Base-by-base conservation (phyloP, 2,888 invertebrate species). In the Pachydiplax longipennis region DNA sequence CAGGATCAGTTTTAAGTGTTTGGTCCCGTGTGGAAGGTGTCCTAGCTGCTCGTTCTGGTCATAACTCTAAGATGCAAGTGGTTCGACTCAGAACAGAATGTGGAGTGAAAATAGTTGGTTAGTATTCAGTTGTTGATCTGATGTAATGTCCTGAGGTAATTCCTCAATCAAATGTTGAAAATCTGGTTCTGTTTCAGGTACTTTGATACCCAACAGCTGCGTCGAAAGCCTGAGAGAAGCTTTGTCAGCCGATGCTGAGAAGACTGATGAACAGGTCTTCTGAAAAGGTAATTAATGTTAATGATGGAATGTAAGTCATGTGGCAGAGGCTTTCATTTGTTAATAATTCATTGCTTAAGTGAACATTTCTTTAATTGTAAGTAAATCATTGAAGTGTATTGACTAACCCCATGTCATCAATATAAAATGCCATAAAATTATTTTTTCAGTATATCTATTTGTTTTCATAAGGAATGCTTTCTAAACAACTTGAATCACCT, bases 1-100 rank as follows among this genome's bases (percentile, higher is more conserved):
- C 98, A 91, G 99, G 99, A 82, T 98, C 99, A n/a, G 99, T 99
- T 93, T 95, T 99, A 92, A 98, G 98, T 82, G 99, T 99, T 91
- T 99, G 99, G 99, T 97, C 98, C 93, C 96, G 98, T 92, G 98
- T 99, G 82, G 99, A 99, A 95, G 95, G 96, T 91, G 97, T 98
- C 92, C 95, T 99, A 92, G 96, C 97, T 48, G 96, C 97, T 92
- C 96, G 97, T 93, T 96, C 96, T 91, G 96, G 96, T 92, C 95
- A 95, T 91, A 96, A 96, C 92, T 96, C 97, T 93, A 98, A 98
- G 95, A 98, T 99, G 98, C 99, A 99, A 95, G 99, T 99, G 92
- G 98, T 99, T 93, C 96, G 99, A 92, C 95, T 99, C 93, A 96
- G 98, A 94, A 98, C 98, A 58, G 97, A 97, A 93, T 96, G 97